A percentile compares a stretch with the other conserved stretches of the same genome.
These are phyloP conservation scores for Halichoeres trimaculatus DNA, from an alignment of 2,113 vertebrate genomes.

Conservation along the genomic window DNA sequence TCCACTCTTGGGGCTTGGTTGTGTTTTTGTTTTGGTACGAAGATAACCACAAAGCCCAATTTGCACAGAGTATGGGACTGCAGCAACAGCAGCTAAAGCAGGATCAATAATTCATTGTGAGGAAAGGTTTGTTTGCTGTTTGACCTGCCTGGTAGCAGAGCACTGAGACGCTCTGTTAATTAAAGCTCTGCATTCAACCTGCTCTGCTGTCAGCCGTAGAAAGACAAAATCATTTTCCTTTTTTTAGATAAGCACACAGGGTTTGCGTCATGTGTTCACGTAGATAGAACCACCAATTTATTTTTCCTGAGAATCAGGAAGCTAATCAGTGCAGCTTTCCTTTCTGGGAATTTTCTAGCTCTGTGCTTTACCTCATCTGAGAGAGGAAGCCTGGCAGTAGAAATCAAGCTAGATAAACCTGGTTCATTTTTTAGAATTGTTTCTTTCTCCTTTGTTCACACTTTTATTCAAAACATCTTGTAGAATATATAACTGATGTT, in stretches of 20 bases:
- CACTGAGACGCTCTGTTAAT: constrained; percentile 41
- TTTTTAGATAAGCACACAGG: constrained; percentile 9
- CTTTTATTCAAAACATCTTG: background rate
- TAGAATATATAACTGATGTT: background rate
- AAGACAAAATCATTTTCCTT: background rate
- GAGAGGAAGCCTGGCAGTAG: background rate
- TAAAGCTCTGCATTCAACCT: constrained; percentile 1
- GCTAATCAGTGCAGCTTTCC: constrained; percentile 11
- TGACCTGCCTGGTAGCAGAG: constrained; percentile 20
- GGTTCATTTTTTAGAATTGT: background rate
- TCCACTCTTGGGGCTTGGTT: constrained; percentile 19
- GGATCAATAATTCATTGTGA: constrained; percentile 71
- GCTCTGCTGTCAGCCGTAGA: background rate
- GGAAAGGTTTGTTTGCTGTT: constrained; percentile 51
- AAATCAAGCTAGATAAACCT: background rate
- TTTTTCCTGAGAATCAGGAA: constrained; percentile 39
- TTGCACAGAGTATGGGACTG: constrained; percentile 13
- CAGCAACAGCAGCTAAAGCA: constrained; percentile 3
- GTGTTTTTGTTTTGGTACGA: constrained; percentile 31
- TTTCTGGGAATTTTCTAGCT: constrained; percentile 31
- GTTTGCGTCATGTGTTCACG: constrained; percentile 15
- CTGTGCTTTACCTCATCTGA: background rate
- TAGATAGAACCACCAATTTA: constrained; percentile 9
- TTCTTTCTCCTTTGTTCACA: too few species aligned
- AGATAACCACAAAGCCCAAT: constrained; percentile 45